phyloP scores from a whole-genome alignment of 1,140 invertebrate species.

The Anoplolepis gracilipes region DNA sequence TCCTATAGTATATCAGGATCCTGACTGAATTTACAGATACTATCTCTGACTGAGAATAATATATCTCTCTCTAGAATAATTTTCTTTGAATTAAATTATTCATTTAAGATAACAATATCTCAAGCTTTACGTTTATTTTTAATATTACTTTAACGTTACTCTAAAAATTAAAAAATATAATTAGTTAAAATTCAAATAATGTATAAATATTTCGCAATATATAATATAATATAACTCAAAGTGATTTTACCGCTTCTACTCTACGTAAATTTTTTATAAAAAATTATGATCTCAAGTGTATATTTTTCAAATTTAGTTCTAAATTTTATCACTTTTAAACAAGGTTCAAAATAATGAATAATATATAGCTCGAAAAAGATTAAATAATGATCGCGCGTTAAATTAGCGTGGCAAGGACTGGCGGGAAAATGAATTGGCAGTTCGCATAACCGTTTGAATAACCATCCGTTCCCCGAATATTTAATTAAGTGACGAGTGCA shows the following conservation, averaged over 20 bases:
- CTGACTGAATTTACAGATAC: not conserved
- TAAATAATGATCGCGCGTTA: not conserved
- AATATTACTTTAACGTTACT: not conserved
- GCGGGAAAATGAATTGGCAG: constrained; percentile 5
- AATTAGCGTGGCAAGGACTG: constrained; percentile 1
- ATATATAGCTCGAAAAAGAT: not conserved
- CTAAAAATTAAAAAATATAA: not conserved
- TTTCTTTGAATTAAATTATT: not conserved
- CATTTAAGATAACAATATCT: not conserved
- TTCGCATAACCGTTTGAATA: constrained; percentile 16
- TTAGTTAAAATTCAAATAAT: not conserved
- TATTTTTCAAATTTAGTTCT: not conserved
- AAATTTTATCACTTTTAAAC: not conserved
- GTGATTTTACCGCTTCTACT: not conserved
- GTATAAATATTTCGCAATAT: too few relatives aligned
- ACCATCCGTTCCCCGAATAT: constrained; percentile 19
- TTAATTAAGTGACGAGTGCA: constrained; percentile 38
- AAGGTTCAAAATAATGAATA: not conserved
- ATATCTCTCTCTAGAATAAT: too few relatives aligned
- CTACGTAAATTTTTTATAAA: not conserved
- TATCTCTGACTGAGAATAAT: not conserved
- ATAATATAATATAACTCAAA: not conserved
- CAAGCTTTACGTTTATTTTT: constrained; percentile 1
- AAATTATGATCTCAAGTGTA: not conserved
- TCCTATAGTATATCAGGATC: not conserved